Conservation (phyloP, 2,113 vertebrate species). For the Falco punctatus region DNA sequence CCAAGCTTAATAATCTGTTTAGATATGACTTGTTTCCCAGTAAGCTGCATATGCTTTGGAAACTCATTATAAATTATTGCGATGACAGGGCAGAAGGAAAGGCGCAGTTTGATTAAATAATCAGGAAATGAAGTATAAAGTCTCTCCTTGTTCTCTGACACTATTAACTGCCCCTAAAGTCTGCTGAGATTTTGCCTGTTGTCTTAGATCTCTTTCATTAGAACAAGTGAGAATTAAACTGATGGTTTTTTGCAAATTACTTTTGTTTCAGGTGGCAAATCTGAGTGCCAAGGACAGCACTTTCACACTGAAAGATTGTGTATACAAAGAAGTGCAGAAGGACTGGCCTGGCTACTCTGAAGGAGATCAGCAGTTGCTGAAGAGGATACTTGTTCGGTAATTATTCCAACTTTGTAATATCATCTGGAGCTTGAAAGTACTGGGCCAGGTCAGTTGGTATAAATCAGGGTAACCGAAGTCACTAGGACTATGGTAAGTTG, state of each 20-base stretch:
- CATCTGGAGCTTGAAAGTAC: not conserved
- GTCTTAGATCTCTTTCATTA: not conserved
- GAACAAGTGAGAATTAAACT: not conserved
- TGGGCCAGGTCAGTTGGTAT: not conserved
- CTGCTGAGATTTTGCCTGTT: not conserved
- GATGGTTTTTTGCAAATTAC: not conserved
- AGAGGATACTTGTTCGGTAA: conserved; percentile 91
- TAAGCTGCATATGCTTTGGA: not conserved
- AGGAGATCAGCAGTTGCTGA: conserved; percentile 93
- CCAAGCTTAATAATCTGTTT: not conserved
- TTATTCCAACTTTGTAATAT: not conserved
- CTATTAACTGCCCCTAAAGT: not conserved
- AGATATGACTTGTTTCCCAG: not conserved
- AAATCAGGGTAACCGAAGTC: not conserved
- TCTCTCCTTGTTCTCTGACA: not conserved
- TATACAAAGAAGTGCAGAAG: conserved; percentile 93
- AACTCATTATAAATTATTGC: not conserved
- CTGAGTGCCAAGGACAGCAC: conserved; percentile 89
- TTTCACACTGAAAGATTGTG: conserved; percentile 89
- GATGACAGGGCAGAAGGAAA: not conserved
- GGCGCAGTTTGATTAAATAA: not conserved
- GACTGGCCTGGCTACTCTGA: conserved; percentile 97
- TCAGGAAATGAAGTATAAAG: not conserved
- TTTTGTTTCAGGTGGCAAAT: conserved; percentile 86
- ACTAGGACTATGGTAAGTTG: not conserved